Evolutionary conservation across 2,113 vertebrate species (phyloP).

Genomic region (Pituophis catenifer): DNA sequence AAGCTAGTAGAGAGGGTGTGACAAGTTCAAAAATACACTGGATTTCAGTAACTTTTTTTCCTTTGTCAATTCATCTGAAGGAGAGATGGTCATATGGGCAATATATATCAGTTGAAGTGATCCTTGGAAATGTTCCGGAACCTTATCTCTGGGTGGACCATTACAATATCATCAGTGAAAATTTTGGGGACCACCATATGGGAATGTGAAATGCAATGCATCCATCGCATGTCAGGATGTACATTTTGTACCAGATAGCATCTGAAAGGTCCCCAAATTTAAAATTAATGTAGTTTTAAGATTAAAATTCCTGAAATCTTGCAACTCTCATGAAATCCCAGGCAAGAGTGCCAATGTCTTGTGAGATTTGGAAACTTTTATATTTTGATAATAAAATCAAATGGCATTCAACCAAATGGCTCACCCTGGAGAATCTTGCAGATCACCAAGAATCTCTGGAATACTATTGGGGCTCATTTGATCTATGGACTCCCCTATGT

Average conservation of each 20-base stretch:
- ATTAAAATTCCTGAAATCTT: not conserved
- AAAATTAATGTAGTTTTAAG: not conserved
- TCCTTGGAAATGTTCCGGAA: not conserved
- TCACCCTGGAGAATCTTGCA: not conserved
- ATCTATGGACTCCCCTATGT: not conserved
- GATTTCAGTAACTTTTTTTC: not conserved
- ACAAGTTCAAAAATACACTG: not conserved
- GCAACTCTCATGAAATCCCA: not conserved
- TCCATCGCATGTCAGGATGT: not conserved
- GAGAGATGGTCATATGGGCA: not conserved
- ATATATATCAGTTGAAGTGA: not conserved
- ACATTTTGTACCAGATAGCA: not conserved
- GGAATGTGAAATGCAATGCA: not conserved
- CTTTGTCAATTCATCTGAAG: not conserved
- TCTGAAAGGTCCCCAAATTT: not conserved
- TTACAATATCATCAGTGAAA: not conserved
- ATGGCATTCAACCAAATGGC: not conserved
- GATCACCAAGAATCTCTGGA: not conserved
- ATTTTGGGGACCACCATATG: not conserved
- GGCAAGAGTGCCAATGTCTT: not conserved
- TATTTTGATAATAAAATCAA: not conserved
- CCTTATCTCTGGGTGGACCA: not conserved
- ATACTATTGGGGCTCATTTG: not conserved
- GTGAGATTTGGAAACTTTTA: not conserved
- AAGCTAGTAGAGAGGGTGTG: not conserved